These are phyloP conservation scores for Solenopsis invicta DNA, from an alignment of 1,140 invertebrate species.

Conservation along the genomic window DNA sequence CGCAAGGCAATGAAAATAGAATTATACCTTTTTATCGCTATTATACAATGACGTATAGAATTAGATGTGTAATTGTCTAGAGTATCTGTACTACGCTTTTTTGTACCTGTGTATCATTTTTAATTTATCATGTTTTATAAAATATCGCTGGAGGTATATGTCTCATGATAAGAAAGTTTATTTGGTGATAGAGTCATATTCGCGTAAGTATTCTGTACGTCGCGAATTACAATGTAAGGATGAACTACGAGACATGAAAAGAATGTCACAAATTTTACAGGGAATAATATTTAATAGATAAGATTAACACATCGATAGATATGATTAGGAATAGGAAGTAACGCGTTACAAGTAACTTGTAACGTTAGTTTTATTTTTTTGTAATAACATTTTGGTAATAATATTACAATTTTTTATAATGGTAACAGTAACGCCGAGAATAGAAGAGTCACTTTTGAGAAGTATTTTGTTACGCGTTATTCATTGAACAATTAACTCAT, in stretches of 20 bases:
- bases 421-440: too few relatives aligned
- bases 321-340: background rate
- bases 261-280: background rate
- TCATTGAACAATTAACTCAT: too few relatives aligned
- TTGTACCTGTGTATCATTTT: conserved; percentile 31
- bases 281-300: conserved; percentile 21
- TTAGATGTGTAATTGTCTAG: conserved; percentile 27
- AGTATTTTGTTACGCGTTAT: too few relatives aligned
- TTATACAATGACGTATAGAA: conserved; percentile 6
- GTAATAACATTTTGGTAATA: too few relatives aligned
- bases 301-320: background rate
- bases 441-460: too few relatives aligned
- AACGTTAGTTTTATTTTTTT: too few relatives aligned
- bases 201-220: background rate
- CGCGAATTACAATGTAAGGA: background rate
- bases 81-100: conserved; percentile 20
- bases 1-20: conserved; percentile 23
- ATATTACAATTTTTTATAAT: too few relatives aligned
- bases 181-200: background rate
- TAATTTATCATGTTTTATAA: conserved; percentile 44
- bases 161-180: conserved; percentile 13
- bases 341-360: too few relatives aligned
- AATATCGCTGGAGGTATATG: background rate
- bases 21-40: background rate
- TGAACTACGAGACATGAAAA: background rate